These are phyloP conservation scores for Apamea sordens DNA, from an alignment of 2,888 invertebrate species.

Conservation along the genomic window DNA sequence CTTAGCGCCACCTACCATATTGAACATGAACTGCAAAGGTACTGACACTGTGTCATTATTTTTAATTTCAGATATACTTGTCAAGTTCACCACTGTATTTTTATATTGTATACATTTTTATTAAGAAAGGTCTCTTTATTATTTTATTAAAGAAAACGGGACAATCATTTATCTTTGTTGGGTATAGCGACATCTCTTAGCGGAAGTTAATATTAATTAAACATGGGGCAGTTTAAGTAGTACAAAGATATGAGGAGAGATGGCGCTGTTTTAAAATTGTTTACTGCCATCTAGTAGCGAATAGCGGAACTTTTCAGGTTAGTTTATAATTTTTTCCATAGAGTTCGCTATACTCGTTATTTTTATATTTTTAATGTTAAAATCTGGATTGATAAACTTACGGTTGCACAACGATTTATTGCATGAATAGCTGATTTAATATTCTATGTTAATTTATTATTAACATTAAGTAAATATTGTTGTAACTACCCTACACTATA, in stretches of 20 bases:
- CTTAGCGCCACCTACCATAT: slow-evolving; percentile 17
- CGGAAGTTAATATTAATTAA: accelerated
- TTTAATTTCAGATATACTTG: background rate
- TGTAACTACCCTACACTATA: background rate
- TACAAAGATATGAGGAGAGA: background rate
- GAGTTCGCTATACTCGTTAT: slow-evolving; percentile 40
- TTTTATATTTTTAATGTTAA: background rate
- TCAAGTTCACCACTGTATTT: background rate
- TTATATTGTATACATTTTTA: no score
- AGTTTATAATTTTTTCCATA: background rate
- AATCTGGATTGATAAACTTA: background rate
- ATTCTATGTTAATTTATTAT: background rate
- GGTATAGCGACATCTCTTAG: slow-evolving; percentile 34
- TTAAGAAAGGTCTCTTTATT: background rate
- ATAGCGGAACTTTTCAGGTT: slow-evolving; percentile 37
- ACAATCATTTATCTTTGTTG: accelerated
- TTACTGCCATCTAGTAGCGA: slow-evolving; percentile 62
- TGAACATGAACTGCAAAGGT: background rate
- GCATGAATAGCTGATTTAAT: background rate
- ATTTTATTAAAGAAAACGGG: background rate
- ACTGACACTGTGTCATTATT: no score
- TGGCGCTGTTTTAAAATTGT: background rate
- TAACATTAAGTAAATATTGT: background rate
- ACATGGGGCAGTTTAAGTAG: accelerated
- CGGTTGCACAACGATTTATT: background rate